Conservation (phyloP, 2,888 invertebrate species). For the Andrena flavipes region DNA sequence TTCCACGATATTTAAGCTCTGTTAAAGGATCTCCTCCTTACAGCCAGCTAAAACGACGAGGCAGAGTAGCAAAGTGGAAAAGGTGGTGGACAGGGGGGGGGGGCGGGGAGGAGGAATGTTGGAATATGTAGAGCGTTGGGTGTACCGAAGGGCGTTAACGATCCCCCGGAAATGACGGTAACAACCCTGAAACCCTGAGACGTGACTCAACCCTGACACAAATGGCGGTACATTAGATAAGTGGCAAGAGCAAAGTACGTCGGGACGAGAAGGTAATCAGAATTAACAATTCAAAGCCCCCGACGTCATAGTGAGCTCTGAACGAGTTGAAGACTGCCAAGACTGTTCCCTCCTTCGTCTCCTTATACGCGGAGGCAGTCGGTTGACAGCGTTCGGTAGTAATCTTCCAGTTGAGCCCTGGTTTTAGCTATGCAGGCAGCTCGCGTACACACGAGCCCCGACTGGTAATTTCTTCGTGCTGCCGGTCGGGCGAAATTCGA, state of each 20-base stretch:
- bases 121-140: conserved; percentile 46
- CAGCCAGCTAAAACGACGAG: not conserved
- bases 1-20: too few species aligned
- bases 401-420: conserved; percentile 39
- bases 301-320: conserved; percentile 21
- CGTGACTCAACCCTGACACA: conserved; percentile 75
- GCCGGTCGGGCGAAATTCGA: conserved; percentile 45
- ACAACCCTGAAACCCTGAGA: conserved; percentile 69
- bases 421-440: conserved; percentile 36
- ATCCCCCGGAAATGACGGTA: conserved; percentile 72
- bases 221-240: conserved; percentile 76
- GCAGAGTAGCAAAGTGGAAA: not conserved
- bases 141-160: conserved; percentile 64
- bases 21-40: too few species aligned
- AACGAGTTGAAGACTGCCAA: conserved; percentile 44
- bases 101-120: conserved; percentile 2
- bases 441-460: conserved; percentile 39
- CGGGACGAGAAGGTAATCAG: conserved; percentile 72
- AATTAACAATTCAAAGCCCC: conserved; percentile 78
- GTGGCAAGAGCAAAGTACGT: conserved; percentile 55
- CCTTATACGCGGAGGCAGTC: conserved; percentile 8
- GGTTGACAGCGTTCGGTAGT: conserved; percentile 62
- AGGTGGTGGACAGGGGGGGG: not conserved
- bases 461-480: conserved; percentile 66
- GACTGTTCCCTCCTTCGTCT: conserved; percentile 26